Evolutionary conservation across 2,888 invertebrate genomes (phyloP), one percentile per base, ranked within the genome.

Genomic region (Rotaria socialis): DNA sequence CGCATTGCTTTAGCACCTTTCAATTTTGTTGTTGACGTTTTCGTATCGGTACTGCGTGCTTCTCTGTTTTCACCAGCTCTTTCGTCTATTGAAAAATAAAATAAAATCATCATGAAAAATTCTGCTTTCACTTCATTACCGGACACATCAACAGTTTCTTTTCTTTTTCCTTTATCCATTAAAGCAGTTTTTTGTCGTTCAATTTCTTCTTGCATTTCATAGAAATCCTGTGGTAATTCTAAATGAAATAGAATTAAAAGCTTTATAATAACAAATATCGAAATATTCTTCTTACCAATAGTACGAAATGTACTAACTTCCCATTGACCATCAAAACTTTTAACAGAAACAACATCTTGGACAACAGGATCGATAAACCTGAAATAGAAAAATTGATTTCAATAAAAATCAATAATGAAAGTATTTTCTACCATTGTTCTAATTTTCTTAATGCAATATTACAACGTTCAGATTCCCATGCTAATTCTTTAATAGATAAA

Each of bases 401-500:
- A 8, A 16, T 52, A 14, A 14, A 52, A 52, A 14, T 11, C 8
- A 16, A 3, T 16, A 5, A 14, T 4, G 16, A 52, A 52, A 16
- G 16, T 52, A 52, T 16, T 24, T 60, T 75, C 85, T 85, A 90
- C 90, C 90, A 89, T 87, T 89, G 89, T 43, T 89, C 88, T 4
- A 91, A 88, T 89, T 91, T 91, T 85, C 90, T 90, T 52, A 90
- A 88, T 5, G 90, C 89, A 55, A 91, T 89, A 50, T 89, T 88
- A 74, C 90, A 90, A 88, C 91, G 91, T 88, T 91, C 91, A 2
- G 90, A 90, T 85, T 91, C 90, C 90, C 90, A 91, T 8, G 91
- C 91, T 86, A 90, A 88, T 87, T 91, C 90, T 87, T 89, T 90
- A 85, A 89, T 88, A 6, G 91, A 90, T 24, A 89, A 60, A 41